Percentiles rank a stretch among this genome's conserved stretches.
Conservation (phyloP, 1,140 invertebrate species). For the Arion vulgaris region DNA sequence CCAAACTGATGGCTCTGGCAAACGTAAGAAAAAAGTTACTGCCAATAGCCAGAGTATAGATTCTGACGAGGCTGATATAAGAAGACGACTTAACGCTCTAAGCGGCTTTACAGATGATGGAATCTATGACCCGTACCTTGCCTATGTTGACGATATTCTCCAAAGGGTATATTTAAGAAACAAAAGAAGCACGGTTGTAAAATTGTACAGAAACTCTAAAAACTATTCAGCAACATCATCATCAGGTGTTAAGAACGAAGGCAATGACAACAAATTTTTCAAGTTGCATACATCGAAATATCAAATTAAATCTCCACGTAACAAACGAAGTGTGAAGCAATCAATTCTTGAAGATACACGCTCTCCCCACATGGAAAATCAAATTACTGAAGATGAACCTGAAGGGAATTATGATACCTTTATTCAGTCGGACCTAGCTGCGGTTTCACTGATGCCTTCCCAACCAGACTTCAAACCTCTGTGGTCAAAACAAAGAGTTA, state of each 20-base stretch:
- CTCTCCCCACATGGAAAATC: background rate
- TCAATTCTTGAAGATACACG: background rate
- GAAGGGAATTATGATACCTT: background rate
- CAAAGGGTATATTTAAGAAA: background rate
- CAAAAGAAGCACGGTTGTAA: background rate
- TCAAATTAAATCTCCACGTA: background rate
- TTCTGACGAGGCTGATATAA: background rate
- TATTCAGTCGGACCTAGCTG: background rate
- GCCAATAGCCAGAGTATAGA: background rate
- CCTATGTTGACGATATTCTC: background rate
- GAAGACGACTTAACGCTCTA: background rate
- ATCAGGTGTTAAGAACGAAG: background rate
- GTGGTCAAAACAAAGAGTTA: background rate
- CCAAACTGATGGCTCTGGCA: background rate
- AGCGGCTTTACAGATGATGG: background rate
- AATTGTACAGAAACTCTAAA: background rate
- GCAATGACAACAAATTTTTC: background rate
- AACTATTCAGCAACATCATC: background rate
- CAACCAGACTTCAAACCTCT: background rate
- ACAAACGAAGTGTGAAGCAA: background rate
- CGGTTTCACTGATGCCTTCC: background rate
- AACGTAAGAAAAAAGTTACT: background rate
- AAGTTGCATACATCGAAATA: too few species aligned
- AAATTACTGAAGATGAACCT: background rate
- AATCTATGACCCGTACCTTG: background rate